Percentiles rank a stretch among this genome's conserved stretches.
Evolutionary conservation across 2,888 invertebrate genomes (phyloP).

Genomic region (Eupithecia subumbrata): DNA sequence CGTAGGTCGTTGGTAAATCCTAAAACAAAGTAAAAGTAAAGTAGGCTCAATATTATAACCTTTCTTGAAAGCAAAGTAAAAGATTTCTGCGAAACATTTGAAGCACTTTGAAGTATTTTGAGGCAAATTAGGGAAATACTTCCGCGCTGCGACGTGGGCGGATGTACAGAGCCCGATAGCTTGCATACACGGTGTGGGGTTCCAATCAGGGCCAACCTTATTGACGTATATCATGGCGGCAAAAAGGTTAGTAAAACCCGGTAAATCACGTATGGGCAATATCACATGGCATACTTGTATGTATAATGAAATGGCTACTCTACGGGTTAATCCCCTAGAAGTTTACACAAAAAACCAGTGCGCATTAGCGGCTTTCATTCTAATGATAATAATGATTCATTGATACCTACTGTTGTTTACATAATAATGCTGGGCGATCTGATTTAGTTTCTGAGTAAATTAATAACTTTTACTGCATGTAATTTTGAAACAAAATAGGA

Average conservation of each 20-base stretch:
- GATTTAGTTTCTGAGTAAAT: too few species aligned
- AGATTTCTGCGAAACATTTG: constrained; percentile 13
- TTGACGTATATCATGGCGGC: too few species aligned
- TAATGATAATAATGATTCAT: too few species aligned
- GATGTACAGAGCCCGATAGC: constrained; percentile 13
- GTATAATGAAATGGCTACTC: background rate
- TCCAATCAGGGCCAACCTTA: background rate
- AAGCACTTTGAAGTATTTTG: constrained; percentile 21
- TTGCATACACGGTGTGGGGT: background rate
- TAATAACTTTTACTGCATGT: too few species aligned
- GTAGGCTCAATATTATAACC: background rate
- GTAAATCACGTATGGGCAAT: background rate
- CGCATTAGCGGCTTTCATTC: too few species aligned
- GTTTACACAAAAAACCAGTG: too few species aligned
- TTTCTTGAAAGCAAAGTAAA: constrained; percentile 4
- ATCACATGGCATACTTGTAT: too few species aligned
- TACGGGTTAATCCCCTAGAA: background rate
- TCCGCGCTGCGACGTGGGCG: constrained; percentile 16
- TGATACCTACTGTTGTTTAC: too few species aligned
- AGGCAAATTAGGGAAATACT: constrained; percentile 27
- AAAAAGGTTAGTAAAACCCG: background rate
- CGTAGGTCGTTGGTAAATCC: background rate
- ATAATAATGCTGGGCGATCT: too few species aligned
- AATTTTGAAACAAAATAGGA: too few species aligned
- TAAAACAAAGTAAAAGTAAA: background rate